Evolutionary conservation across 2,797 vertebrate genomes (phyloP), one percentile per base, ranked within the genome.

Genomic region (Thunnus albacares): DNA sequence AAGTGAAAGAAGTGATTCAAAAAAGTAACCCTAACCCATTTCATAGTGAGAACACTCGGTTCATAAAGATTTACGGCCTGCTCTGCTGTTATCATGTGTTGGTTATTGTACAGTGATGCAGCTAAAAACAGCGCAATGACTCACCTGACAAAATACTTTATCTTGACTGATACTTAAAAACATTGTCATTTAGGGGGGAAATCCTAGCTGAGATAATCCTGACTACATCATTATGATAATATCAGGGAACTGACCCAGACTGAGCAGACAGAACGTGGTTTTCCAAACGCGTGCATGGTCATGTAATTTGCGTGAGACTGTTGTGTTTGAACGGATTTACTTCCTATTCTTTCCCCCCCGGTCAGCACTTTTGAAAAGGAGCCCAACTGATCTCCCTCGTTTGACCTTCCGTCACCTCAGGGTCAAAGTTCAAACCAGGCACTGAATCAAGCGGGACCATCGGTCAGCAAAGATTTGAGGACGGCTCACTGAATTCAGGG

Each of bases 361-460:
- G 45, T 76, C 73, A 52, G 71, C 60, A 56, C 61, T 67, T 77
- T 24, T 28, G 12, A 69, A 74, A 64, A 45, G 26, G 64, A 70
- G 63, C 35, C 52, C 13, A 17, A 4, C 72, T 30, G 3, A 30
- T 30, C 28, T 63, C 38, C 24, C 45, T 57, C 2, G 15, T 71
- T 2, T 80, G 71, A 83, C 83, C 82, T 65, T 33, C 7, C 11
- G 14, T 55, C 45, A 62, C 62, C 20, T 62, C 47, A 0, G 8
- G 81, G 81, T 80, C 69, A 83, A 43, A 79, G 87, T 82, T 84
- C 60, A 86, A 57, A 58, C 6, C 1, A 55, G 56, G 71, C 2
- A 3, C 26, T 64, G 75, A 84, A 79, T 78, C 24, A 11, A 56
- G 41, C 47, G 28, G 5, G 30, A 49, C 28, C 58, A 11, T 0